Evolutionary conservation across 2,113 vertebrate species (phyloP).

Genomic region (Petrocephalus microphthalmus): DNA sequence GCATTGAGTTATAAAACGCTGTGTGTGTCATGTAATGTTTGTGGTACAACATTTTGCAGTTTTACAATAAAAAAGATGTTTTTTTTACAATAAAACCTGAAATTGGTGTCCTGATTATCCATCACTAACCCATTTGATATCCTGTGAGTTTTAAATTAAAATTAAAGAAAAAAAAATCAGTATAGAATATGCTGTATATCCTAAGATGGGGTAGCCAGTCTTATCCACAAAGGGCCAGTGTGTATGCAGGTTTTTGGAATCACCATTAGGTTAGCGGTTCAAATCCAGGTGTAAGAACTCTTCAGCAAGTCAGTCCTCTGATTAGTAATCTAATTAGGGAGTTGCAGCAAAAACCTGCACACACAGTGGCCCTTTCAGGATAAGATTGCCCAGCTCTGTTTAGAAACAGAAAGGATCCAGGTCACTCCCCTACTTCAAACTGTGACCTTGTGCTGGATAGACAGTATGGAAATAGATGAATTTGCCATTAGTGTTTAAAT

Average conservation of each 20-base stretch:
- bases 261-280: neutral
- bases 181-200: neutral
- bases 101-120: neutral
- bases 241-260: neutral
- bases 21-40: conserved; percentile 42
- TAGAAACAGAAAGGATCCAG: neutral
- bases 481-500: neutral
- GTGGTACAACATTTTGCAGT: conserved; percentile 44
- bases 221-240: too few relatives aligned
- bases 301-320: too few relatives aligned
- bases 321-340: too few relatives aligned
- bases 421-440: neutral
- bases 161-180: neutral
- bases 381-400: too few relatives aligned
- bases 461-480: neutral
- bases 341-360: too few relatives aligned
- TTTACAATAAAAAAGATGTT: conserved; percentile 35
- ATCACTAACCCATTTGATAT: neutral
- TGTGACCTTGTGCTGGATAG: neutral
- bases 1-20: conserved; percentile 33
- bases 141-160: neutral
- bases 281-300: too few relatives aligned
- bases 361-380: too few relatives aligned
- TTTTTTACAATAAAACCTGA: conserved; percentile 23
- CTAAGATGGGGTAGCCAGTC: neutral